Evolutionary conservation across 1,140 invertebrate genomes (phyloP), one percentile per base, ranked within the genome.

Genomic region (Zaprionus ornatus): DNA sequence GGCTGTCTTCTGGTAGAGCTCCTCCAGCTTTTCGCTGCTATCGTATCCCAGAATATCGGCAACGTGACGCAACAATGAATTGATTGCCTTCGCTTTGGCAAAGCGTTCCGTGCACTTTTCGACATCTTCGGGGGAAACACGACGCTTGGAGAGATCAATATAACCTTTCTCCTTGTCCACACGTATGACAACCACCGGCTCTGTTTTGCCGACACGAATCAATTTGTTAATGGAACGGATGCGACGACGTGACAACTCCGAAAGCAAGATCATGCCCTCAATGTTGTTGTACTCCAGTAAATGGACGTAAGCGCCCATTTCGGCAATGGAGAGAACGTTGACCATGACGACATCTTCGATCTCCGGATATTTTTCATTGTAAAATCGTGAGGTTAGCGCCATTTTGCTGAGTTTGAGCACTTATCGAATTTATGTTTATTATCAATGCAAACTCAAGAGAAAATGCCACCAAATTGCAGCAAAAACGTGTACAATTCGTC

Each of bases 81-180:
- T 99, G 42, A 99, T 98, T 55, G 98, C 98, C 94, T 99, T 99
- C 2, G 98, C 99, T 94, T 99, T 99, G 1, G 98, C 98, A 94
- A 98, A 99, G 90, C 99, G 96, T 92, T 99, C 99, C 92, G 98
- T 99, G 93, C 99, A 99, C 93, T 99, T 99, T 77, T 98, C 96
- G 52, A 99, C 97, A 94, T 99, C 99, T 94, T 99, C 99, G 3
- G 97, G 95, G 9, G 99, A 99, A 1, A 99, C 99, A 94, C 99
- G 95, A 93, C 99, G 95, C 94, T 99, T 99, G 66, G 99, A 99
- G 75, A 99, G 95, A 96, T 99, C 99, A 93, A 99, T 99, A 91
- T 99, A 99, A 90, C 99, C 99, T 95, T 99, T 99, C 84, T 99
- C 98, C 95, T 99, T 99, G 92, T 99, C 99, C 9, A 99, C 99